Evolutionary conservation across 2,797 vertebrate genomes (phyloP).

Genomic region (Galago senegalensis): DNA sequence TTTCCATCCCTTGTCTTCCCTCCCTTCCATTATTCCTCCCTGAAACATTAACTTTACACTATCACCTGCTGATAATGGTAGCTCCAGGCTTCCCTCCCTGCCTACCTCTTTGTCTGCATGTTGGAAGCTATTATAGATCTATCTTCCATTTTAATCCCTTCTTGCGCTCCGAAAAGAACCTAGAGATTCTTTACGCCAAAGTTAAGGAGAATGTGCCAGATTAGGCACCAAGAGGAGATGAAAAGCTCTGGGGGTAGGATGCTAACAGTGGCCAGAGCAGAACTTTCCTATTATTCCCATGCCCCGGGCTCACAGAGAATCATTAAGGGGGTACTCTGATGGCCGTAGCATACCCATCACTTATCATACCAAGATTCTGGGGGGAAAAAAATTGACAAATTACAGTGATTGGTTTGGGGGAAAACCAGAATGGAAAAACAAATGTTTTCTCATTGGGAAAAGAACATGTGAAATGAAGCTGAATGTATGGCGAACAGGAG

Average conservation of each 20-base stretch:
- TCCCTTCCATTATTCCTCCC: neutral
- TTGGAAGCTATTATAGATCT: neutral
- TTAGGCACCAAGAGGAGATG: neutral
- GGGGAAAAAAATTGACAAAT: neutral
- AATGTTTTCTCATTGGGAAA: neutral
- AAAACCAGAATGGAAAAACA: neutral
- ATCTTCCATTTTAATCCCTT: neutral
- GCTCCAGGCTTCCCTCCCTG: neutral
- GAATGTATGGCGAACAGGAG: neutral
- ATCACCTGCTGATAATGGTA: neutral
- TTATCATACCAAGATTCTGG: neutral
- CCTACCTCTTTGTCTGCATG: neutral
- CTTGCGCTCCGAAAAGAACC: constrained; percentile 1
- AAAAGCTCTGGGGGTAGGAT: neutral
- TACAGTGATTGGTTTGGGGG: neutral
- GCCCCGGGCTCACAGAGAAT: neutral
- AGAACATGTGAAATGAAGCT: neutral
- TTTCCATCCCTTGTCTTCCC: neutral
- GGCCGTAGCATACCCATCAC: neutral
- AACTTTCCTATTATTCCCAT: too few relatives aligned
- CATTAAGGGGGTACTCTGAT: neutral
- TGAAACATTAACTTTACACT: neutral
- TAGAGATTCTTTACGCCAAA: neutral
- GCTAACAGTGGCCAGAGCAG: neutral
- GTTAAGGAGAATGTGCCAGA: neutral